Evolutionary conservation across 2,797 vertebrate genomes (phyloP).

Genomic region (Alectoris magna): DNA sequence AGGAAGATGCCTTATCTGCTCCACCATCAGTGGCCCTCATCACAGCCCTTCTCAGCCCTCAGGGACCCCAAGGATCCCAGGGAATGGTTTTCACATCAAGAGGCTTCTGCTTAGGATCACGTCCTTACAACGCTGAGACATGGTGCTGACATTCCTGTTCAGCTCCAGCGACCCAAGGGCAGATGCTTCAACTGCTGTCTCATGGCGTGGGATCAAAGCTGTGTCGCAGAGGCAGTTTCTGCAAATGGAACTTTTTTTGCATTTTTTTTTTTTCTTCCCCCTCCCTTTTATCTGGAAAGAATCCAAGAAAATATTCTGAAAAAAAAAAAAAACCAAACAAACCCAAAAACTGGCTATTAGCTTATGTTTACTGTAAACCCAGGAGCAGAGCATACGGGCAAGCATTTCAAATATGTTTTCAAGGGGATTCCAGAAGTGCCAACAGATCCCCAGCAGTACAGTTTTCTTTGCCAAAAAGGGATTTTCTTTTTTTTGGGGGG

Average conservation of each 20-base stretch:
- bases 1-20: not conserved
- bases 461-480: conserved; percentile 44
- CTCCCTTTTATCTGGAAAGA: not conserved
- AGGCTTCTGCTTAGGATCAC: not conserved
- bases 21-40: not conserved
- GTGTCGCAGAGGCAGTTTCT: not conserved
- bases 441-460: conserved; percentile 16
- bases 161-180: not conserved
- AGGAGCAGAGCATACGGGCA: not conserved
- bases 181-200: not conserved
- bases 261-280: not conserved
- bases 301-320: conserved; percentile 24
- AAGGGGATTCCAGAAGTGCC: conserved; percentile 45
- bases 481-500: not conserved
- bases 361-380: conserved; percentile 57
- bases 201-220: not conserved
- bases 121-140: not conserved
- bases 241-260: not conserved
- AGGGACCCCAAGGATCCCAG: not conserved
- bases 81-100: not conserved
- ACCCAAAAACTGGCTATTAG: not conserved
- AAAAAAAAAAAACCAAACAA: not conserved
- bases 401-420: conserved; percentile 30
- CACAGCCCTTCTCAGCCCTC: not conserved
- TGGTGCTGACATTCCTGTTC: accelerated